Conservation (phyloP, 2,888 invertebrate genomes). For the Netelia inedita region DNA sequence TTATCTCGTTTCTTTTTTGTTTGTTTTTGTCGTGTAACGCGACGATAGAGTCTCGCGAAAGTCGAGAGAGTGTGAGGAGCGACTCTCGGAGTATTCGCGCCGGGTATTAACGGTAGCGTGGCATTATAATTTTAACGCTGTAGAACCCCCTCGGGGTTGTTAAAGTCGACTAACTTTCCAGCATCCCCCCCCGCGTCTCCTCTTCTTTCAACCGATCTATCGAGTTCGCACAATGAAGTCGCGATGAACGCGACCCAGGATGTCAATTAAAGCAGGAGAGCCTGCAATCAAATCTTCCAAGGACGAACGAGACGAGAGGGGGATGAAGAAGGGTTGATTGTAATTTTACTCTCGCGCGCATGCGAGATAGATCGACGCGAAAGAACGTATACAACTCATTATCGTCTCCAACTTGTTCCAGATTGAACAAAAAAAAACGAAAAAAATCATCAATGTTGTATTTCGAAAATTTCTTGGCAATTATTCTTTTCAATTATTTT, state of each 20-base stretch:
- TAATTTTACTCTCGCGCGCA: constrained; percentile 48
- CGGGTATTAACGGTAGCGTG: not conserved
- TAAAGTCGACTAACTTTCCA: not conserved
- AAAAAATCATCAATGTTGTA: too few relatives aligned
- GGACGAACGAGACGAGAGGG: not conserved
- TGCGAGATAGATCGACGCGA: not conserved
- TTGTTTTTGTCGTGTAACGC: too few relatives aligned
- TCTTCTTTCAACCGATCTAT: not conserved
- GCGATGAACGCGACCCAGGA: constrained; percentile 3
- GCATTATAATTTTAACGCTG: constrained; percentile 3
- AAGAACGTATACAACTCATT: too few relatives aligned
- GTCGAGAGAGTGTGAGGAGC: not conserved
- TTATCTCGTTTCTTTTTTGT: too few relatives aligned
- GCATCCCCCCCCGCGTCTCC: too few relatives aligned
- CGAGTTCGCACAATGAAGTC: constrained; percentile 48
- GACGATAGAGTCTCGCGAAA: not conserved
- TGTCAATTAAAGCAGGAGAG: constrained; percentile 49
- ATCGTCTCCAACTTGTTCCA: too few relatives aligned
- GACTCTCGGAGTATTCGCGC: not conserved
- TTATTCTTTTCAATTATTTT: constrained; percentile 2
- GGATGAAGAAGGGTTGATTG: constrained; percentile 1
- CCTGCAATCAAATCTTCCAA: constrained; percentile 50
- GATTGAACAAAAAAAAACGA: too few relatives aligned
- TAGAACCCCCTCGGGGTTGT: not conserved
- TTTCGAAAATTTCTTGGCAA: not conserved